A percentile compares a stretch with the other conserved stretches of the same genome.
These are phyloP conservation scores for Drosophila paracracens DNA, from an alignment of 2,888 invertebrate species.

Conservation along the genomic window DNA sequence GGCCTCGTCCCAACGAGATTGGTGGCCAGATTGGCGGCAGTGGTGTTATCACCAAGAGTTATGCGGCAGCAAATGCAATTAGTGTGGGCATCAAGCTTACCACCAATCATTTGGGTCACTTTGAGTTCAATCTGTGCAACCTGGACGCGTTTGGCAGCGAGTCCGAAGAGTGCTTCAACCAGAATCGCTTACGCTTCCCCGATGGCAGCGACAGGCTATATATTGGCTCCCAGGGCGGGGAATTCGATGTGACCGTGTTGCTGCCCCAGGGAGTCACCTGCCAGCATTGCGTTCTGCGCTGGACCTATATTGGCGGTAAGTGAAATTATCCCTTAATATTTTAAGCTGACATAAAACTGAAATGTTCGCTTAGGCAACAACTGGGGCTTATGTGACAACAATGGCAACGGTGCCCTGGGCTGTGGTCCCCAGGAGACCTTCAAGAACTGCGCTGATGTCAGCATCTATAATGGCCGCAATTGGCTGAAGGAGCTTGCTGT, in stretches of 20 bases:
- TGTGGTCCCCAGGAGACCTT: constrained; percentile 86
- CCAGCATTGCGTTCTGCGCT: constrained; percentile 86
- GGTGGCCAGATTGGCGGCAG: constrained; percentile 86
- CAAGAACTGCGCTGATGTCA: constrained; percentile 86
- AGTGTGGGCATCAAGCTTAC: constrained; percentile 84
- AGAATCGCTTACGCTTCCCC: constrained; percentile 82
- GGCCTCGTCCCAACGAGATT: constrained; percentile 86
- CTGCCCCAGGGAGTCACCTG: constrained; percentile 86
- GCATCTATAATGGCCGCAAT: constrained; percentile 67
- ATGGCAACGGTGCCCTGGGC: constrained; percentile 83
- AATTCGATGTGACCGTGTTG: constrained; percentile 74
- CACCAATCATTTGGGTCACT: constrained; percentile 86
- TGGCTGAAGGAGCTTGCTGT: constrained; percentile 36
- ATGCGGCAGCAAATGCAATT: constrained; percentile 62
- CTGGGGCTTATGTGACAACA: constrained; percentile 85
- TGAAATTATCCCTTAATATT: background rate
- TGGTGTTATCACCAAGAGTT: constrained; percentile 86
- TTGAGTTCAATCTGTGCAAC: constrained; percentile 86
- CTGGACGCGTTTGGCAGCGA: constrained; percentile 84
- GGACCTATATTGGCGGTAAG: constrained; percentile 86
- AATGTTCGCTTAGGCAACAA: constrained; percentile 83
- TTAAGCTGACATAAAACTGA: background rate
- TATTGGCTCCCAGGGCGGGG: constrained; percentile 66
- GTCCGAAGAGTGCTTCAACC: constrained; percentile 86
- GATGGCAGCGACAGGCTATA: constrained; percentile 77